Percentiles rank a stretch among this genome's conserved stretches.
Conservation (phyloP, 2,797 vertebrate genomes). For the Onychomys arenicola region DNA sequence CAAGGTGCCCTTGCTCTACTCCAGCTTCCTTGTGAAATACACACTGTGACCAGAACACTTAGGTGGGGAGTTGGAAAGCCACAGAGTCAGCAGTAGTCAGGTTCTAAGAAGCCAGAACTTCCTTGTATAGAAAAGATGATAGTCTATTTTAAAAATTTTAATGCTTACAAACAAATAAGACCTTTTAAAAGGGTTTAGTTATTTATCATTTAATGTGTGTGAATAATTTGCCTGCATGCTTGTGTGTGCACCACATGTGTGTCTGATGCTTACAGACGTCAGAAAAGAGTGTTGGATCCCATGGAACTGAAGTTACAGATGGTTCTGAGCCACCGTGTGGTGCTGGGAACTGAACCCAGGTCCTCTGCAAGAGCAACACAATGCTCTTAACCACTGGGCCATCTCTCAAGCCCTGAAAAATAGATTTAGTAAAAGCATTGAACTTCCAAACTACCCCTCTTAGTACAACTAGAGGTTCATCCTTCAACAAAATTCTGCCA, state of each 20-base stretch:
- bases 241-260: neutral
- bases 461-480: neutral
- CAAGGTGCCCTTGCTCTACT: fast-evolving
- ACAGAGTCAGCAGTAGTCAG: neutral
- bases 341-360: neutral
- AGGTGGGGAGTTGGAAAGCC: constrained; percentile 65
- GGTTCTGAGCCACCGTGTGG: neutral
- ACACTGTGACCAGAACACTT: neutral
- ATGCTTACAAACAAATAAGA: neutral
- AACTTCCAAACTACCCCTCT: neutral
- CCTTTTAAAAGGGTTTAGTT: too few species aligned
- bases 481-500: neutral
- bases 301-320: neutral
- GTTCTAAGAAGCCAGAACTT: neutral
- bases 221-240: neutral
- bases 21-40: neutral
- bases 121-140: neutral
- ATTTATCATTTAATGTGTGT: neutral
- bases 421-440: neutral
- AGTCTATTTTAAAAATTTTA: neutral
- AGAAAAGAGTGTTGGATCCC: neutral
- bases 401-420: neutral
- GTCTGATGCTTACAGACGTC: neutral
- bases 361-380: neutral
- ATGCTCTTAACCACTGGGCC: neutral